A percentile compares a stretch with the other conserved stretches of the same genome.
Conservation (phyloP, 2,888 invertebrate species). For the Caradrina clavipalpis region DNA sequence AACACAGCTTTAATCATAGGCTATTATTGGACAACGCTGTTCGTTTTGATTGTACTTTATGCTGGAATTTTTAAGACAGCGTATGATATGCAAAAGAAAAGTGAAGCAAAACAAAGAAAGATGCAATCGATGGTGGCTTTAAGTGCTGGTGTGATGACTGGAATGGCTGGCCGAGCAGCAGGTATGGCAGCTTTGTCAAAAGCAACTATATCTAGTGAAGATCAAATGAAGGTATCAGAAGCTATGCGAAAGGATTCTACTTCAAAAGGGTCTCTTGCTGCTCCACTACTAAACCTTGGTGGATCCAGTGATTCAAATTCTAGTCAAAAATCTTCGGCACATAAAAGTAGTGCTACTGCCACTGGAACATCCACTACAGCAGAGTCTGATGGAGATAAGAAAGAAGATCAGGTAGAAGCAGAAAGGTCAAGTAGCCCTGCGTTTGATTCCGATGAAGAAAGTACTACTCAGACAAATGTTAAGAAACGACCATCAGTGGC, state of each 20-base stretch:
- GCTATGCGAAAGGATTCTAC: conserved; percentile 82
- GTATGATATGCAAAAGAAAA: conserved; percentile 99
- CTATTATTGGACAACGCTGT: conserved; percentile 99
- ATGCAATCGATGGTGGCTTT: conserved; percentile 98
- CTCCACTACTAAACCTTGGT: conserved; percentile 83
- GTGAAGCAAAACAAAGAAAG: conserved; percentile 98
- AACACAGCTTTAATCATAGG: conserved; percentile 99
- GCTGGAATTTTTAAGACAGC: conserved; percentile 99
- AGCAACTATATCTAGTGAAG: conserved; percentile 93
- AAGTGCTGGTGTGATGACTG: conserved; percentile 97
- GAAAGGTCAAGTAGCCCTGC: conserved; percentile 97
- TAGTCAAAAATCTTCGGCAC: conserved; percentile 91
- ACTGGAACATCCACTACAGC: conserved; percentile 91
- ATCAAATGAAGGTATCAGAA: conserved; percentile 92
- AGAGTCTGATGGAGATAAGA: conserved; percentile 87
- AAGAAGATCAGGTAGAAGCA: conserved; percentile 90
- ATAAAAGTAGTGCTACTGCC: conserved; percentile 90
- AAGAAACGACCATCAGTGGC: conserved; percentile 93
- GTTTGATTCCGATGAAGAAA: conserved; percentile 98
- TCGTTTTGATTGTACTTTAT: conserved; percentile 98
- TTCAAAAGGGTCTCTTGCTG: conserved; percentile 83
- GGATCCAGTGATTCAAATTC: conserved; percentile 91
- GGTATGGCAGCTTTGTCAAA: conserved; percentile 96
- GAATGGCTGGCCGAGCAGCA: conserved; percentile 96
- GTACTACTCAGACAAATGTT: conserved; percentile 91